Evolutionary conservation across 2,797 vertebrate genomes (phyloP).

Genomic region (Oreochromis mossambicus): DNA sequence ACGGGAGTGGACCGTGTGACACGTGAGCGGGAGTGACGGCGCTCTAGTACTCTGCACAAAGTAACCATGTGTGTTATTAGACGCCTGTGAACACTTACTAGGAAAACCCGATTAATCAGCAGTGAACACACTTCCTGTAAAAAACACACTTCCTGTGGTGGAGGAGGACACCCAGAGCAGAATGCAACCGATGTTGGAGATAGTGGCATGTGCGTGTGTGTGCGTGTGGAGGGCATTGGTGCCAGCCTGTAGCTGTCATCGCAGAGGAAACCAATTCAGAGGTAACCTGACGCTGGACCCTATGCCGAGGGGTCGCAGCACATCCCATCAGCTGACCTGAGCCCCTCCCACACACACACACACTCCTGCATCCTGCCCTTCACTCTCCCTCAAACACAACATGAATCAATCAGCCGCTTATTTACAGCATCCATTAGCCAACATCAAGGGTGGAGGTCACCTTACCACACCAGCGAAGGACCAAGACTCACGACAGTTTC

Average conservation of each 20-base stretch:
- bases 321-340: constrained; percentile 60
- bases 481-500: constrained; percentile 24
- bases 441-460: constrained; percentile 64
- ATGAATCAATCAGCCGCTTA: constrained; percentile 64
- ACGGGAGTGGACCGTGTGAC: neutral
- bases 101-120: constrained; percentile 4
- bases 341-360: constrained; percentile 9
- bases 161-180: constrained; percentile 29
- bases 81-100: constrained; percentile 16
- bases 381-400: constrained; percentile 51
- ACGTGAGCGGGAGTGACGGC: constrained; percentile 42
- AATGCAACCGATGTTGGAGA: constrained; percentile 72
- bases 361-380: neutral
- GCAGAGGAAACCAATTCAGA: constrained; percentile 92
- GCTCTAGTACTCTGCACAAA: neutral
- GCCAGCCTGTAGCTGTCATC: constrained; percentile 94
- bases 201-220: constrained; percentile 14
- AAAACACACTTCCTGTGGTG: constrained; percentile 71
- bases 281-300: constrained; percentile 52
- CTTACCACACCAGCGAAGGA: constrained; percentile 63
- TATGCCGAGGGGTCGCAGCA: constrained; percentile 43
- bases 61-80: constrained; percentile 11
- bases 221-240: constrained; percentile 64
- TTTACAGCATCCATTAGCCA: constrained; percentile 73
- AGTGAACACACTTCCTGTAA: constrained; percentile 47